These are phyloP conservation scores for Temnothorax nylanderi DNA, from an alignment of 1,140 invertebrate species.

Conservation along the genomic window DNA sequence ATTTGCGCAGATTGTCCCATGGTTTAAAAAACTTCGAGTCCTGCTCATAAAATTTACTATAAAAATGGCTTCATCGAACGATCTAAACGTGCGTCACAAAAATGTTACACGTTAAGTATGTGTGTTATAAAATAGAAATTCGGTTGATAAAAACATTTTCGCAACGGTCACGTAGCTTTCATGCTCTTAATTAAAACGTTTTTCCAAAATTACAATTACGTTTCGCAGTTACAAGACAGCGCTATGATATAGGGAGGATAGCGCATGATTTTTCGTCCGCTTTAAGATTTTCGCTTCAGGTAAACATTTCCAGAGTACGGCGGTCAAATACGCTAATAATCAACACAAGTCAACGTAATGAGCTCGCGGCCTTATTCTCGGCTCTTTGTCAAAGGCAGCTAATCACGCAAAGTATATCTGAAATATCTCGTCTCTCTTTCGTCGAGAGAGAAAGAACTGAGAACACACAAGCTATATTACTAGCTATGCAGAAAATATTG, in stretches of 20 bases:
- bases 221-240: background rate
- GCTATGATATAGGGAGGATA: background rate
- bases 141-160: background rate
- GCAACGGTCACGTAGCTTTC: background rate
- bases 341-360: background rate
- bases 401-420: background rate
- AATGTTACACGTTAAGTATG: background rate
- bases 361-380: background rate
- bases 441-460: background rate
- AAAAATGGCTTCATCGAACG: background rate
- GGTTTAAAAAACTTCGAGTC: background rate
- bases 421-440: background rate
- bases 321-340: background rate
- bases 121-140: slow-evolving; percentile 23
- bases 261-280: background rate
- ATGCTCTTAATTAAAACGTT: background rate
- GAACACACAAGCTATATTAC: background rate
- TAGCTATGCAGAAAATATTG: slow-evolving; percentile 21
- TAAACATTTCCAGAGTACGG: slow-evolving; percentile 6
- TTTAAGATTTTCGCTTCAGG: background rate
- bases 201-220: background rate
- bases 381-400: background rate
- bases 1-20: slow-evolving; percentile 4
- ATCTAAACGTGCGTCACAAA: background rate
- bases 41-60: slow-evolving; percentile 9